Percentiles rank a stretch among this genome's conserved stretches.
These are phyloP conservation scores for Sparidentex hasta DNA, from an alignment of 2,797 vertebrate genomes.

Conservation along the genomic window DNA sequence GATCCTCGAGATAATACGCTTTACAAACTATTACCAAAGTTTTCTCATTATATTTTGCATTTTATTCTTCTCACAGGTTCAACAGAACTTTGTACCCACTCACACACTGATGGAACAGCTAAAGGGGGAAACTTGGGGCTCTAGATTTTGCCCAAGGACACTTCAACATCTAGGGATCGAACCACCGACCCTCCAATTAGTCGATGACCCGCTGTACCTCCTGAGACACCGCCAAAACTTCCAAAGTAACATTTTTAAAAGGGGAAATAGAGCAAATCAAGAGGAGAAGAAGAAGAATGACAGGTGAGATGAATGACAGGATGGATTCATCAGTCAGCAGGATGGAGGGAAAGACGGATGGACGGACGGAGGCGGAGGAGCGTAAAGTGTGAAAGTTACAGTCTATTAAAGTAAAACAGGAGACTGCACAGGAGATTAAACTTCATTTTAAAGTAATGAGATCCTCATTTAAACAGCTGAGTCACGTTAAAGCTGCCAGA, in stretches of 20 bases:
- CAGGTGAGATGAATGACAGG: constrained; percentile 26
- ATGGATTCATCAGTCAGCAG: constrained; percentile 15
- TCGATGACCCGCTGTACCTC: no score
- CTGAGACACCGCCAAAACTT: no score
- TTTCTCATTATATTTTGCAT: no score
- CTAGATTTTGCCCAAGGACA: no score
- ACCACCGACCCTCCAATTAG: no score
- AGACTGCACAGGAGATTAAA: neutral
- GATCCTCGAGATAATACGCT: neutral
- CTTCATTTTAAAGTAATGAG: neutral
- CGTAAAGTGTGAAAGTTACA: neutral
- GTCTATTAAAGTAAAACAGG: neutral
- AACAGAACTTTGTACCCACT: no score
- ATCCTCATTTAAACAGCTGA: neutral
- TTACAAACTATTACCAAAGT: neutral
- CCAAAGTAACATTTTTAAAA: neutral
- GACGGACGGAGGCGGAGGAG: neutral
- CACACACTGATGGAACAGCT: no score
- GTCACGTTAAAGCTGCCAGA: neutral
- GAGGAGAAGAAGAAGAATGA: neutral
- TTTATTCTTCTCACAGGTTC: no score
- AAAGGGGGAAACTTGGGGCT: no score
- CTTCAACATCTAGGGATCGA: no score
- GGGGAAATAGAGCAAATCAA: constrained; percentile 12
- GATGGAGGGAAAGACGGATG: neutral